Base-by-base conservation (phyloP, 2,888 invertebrate genomes). In the Pristionchus arcanus region DNA sequence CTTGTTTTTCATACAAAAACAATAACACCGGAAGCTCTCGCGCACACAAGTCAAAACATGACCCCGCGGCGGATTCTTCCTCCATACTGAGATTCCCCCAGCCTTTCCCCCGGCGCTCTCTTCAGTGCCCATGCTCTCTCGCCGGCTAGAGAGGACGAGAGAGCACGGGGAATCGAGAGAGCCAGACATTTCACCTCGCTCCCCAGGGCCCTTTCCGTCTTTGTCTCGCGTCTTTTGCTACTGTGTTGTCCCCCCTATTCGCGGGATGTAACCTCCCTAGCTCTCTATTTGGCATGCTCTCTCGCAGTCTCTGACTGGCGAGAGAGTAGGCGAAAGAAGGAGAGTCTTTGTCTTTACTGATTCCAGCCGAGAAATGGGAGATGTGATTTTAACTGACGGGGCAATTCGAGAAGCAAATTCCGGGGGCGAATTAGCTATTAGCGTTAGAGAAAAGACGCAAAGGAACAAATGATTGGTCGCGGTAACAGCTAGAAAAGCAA, bases 11-110 rank as follows among this genome's bases (percentile, higher is more conserved):
- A 1, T 1, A 16, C 25, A 37, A 74, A 74, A 74, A 34, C 34
- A 74, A 74, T 74, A 74, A 34, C 31, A 74, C 37, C 21, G 74
- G 37, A 21, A 68, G 19, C 68, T 21, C 4, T 21, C 4, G 59
- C 59, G 59, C 59, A 19, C 63, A 25, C 63, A 68, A 68, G 74
- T 34, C 34, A 74, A 74, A 74, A 74, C 81, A 81, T 81, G 81
- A 81, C 81, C 81, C 49, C 81, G 59, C 21, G 63, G 55, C 15
- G 63, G 81, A 81, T 81, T 28, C 49, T n/a, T 21, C 31, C 19
- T 42, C 21, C 11, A 16, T 9, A 3, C 77, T 77, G 77, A 77
- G 77, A 77, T 42, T 81, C 49, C 53, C 49, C 15, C 16, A 19
- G 7, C 19, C 81, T 25, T 49, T 34, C 28, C 28, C 49, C 5